Conservation (phyloP, 37 sponge, comb jelly and placozoan species). For the Tethya wilhelma region DNA sequence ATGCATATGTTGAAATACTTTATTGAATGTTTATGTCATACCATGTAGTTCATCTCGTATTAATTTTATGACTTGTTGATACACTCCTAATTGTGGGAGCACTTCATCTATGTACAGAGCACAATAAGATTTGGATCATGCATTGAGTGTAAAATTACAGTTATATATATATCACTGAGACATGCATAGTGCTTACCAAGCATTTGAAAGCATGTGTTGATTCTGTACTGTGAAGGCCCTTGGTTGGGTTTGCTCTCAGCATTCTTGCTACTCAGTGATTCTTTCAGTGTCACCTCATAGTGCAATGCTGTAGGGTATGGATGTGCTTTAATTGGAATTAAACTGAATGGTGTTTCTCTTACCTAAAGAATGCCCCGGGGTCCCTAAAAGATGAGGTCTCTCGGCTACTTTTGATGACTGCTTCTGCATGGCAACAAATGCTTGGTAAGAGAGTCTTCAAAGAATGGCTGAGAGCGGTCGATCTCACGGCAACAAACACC, state of each 20-base stretch:
- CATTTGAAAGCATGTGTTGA: constrained; percentile 56
- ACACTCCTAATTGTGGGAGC: constrained; percentile 77
- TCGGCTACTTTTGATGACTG: no score
- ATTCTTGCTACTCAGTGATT: constrained; percentile 7
- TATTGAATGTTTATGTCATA: not conserved
- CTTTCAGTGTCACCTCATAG: constrained; percentile 63
- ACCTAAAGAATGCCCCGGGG: constrained; percentile 75
- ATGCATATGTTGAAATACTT: no score
- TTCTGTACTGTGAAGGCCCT: constrained; percentile 16
- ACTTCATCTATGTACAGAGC: constrained; percentile 59
- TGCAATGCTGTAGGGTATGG: constrained; percentile 45
- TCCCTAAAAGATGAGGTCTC: constrained; percentile 37
- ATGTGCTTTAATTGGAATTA: not conserved
- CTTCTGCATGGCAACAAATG: no score
- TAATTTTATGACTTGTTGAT: constrained; percentile 64
- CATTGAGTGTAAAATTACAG: no score
- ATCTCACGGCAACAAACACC: no score
- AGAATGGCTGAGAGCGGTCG: no score
- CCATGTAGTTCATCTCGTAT: constrained; percentile 66
- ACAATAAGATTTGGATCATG: no score
- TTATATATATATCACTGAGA: not conserved
- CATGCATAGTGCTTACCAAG: constrained; percentile 27
- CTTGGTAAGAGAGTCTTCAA: not conserved
- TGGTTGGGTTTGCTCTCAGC: not conserved
- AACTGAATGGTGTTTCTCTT: not conserved